Evolutionary conservation across 2,888 invertebrate genomes (phyloP).

Genomic region (Rhingia campestris): DNA sequence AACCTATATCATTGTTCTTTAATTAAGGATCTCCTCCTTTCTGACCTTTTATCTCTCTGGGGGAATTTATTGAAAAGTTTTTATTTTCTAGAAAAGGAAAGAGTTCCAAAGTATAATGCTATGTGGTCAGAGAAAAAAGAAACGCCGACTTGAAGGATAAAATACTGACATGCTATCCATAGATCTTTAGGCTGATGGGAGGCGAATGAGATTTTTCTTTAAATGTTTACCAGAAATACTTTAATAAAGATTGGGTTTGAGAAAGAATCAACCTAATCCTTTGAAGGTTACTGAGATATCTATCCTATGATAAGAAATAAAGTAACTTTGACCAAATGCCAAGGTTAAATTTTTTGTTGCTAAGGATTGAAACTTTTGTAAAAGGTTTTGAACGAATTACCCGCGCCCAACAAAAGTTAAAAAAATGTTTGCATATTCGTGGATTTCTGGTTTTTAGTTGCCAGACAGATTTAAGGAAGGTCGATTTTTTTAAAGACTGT

Average conservation of each 20-base stretch:
- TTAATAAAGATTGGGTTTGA: conserved; percentile 21
- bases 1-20: conserved; percentile 37
- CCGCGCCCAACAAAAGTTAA: too few relatives aligned
- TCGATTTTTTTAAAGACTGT: too few relatives aligned
- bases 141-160: conserved; percentile 22
- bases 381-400: too few relatives aligned
- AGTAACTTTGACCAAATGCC: too few relatives aligned
- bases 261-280: conserved; percentile 56
- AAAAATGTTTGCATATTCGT: too few relatives aligned
- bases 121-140: conserved; percentile 8
- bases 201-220: conserved; percentile 3
- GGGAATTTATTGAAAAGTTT: conserved; percentile 33
- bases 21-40: conserved; percentile 18
- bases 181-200: conserved; percentile 22
- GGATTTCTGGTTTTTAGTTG: too few relatives aligned
- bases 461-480: too few relatives aligned
- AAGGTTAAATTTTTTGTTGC: too few relatives aligned
- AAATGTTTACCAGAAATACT: conserved; percentile 45
- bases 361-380: too few relatives aligned
- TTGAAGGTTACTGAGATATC: conserved; percentile 14
- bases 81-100: background rate
- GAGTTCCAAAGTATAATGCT: conserved; percentile 11
- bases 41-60: conserved; percentile 17
- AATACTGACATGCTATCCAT: conserved; percentile 24
- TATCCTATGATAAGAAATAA: too few relatives aligned